These are phyloP conservation scores for Maniola hyperantus DNA, from an alignment of 2,888 invertebrate species.

Conservation along the genomic window DNA sequence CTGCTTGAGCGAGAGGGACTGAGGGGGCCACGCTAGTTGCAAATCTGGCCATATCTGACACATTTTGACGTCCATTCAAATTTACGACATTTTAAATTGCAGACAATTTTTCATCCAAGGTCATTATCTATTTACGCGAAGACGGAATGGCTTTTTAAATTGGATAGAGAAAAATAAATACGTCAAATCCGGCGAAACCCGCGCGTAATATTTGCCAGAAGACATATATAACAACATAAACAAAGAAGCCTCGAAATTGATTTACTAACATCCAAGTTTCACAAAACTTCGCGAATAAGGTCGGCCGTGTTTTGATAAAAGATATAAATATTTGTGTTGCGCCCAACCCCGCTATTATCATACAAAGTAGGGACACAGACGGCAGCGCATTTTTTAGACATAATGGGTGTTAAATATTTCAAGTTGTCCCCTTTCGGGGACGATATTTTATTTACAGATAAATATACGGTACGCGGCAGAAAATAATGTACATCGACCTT, in stretches of 20 bases:
- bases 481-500: no score
- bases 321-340: constrained; percentile 32
- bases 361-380: constrained; percentile 42
- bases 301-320: constrained; percentile 35
- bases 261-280: constrained; percentile 3
- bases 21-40: no score
- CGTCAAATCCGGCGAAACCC: not conserved
- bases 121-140: no score
- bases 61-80: no score
- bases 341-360: constrained; percentile 38
- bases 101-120: no score
- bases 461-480: no score
- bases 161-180: no score
- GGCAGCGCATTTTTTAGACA: constrained; percentile 41
- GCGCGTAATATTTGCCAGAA: not conserved
- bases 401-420: constrained; percentile 46
- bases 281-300: constrained; percentile 1
- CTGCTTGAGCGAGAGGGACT: no score
- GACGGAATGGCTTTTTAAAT: no score
- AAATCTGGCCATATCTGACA: no score
- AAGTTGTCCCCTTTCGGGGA: constrained; percentile 40
- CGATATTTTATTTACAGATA: constrained; percentile 43
- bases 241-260: constrained; percentile 8
- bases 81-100: no score
- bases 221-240: not conserved